Conservation (phyloP, 1,140 invertebrate species). For the Neotoxoptera formosana region DNA sequence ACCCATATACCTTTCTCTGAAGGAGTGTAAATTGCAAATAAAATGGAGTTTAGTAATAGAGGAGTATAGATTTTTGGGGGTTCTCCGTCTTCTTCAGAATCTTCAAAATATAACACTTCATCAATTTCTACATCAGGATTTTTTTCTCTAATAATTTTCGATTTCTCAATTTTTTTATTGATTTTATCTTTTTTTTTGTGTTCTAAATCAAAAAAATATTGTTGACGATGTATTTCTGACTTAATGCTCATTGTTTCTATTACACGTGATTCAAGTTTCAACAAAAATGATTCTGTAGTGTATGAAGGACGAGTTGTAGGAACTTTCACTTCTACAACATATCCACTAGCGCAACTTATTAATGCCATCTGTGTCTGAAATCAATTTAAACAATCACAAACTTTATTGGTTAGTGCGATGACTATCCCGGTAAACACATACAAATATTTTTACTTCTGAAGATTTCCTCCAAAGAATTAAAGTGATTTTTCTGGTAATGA, state of each 20-base stretch:
- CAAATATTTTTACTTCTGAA: background rate
- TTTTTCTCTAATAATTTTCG: conserved; percentile 66
- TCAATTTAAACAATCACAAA: conserved; percentile 60
- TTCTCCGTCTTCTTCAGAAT: conserved; percentile 27
- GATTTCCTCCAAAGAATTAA: background rate
- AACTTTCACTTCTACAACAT: conserved; percentile 12
- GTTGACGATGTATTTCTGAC: conserved; percentile 67
- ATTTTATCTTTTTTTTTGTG: conserved; percentile 67
- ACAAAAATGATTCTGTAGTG: conserved; percentile 1
- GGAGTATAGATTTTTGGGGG: conserved; percentile 41
- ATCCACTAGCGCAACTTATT: conserved; percentile 32
- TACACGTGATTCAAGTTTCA: conserved; percentile 14
- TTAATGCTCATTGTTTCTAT: conserved; percentile 69
- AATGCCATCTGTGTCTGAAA: conserved; percentile 59
- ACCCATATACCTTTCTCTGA: conserved; percentile 67
- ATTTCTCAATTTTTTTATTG: conserved; percentile 66
- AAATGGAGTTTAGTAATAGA: conserved; percentile 57
- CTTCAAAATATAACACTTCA: conserved; percentile 67
- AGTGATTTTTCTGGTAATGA: too few relatives aligned
- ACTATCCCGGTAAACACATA: background rate
- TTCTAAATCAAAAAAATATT: conserved; percentile 64
- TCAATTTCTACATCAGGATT: conserved; percentile 70
- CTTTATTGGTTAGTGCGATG: background rate
- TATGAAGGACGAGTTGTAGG: conserved; percentile 15
- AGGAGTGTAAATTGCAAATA: conserved; percentile 59